Conservation (phyloP, 2,113 vertebrate genomes). For the Melierax canorus region DNA sequence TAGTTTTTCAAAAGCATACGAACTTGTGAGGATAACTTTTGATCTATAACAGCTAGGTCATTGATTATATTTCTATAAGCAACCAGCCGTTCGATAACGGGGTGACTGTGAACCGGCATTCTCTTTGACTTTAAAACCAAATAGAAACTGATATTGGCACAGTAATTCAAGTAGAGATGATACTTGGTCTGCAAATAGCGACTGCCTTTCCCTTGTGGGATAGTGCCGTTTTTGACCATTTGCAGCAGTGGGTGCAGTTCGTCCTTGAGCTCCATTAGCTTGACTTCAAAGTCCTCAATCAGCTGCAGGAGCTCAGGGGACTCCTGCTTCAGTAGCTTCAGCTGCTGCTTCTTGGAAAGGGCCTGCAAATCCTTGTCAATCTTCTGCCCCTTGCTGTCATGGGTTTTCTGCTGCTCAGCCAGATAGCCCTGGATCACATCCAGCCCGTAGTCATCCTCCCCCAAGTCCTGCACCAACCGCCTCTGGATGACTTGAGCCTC, state of each 20-base stretch:
- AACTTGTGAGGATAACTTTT: slow-evolving; percentile 79
- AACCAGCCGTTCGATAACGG: slow-evolving; percentile 89
- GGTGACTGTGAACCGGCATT: slow-evolving; percentile 85
- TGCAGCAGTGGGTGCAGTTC: slow-evolving; percentile 87
- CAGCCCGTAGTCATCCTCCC: slow-evolving; percentile 92
- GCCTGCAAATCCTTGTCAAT: slow-evolving; percentile 87
- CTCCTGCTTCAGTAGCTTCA: slow-evolving; percentile 92
- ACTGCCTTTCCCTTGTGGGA: slow-evolving; percentile 87
- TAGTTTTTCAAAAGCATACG: slow-evolving; percentile 70
- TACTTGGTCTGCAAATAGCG: slow-evolving; percentile 88
- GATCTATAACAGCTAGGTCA: slow-evolving; percentile 78
- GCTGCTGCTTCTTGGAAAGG: slow-evolving; percentile 88
- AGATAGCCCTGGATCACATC: slow-evolving; percentile 85
- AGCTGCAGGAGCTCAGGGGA: slow-evolving; percentile 94
- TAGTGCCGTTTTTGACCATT: slow-evolving; percentile 78
- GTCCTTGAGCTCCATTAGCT: slow-evolving; percentile 86
- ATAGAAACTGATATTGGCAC: slow-evolving; percentile 96
- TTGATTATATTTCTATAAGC: slow-evolving; percentile 88
- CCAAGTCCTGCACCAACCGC: slow-evolving; percentile 81
- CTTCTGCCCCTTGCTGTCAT: slow-evolving; percentile 63
- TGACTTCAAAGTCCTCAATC: slow-evolving; percentile 89
- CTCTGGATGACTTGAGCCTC: slow-evolving; percentile 90
- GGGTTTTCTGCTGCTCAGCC: slow-evolving; percentile 60
- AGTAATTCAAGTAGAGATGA: slow-evolving; percentile 94
- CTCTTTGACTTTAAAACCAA: slow-evolving; percentile 90